A percentile compares a stretch with the other conserved stretches of the same genome.
Conservation (phyloP, 1,140 invertebrate species). For the Pissodes strobi region DNA sequence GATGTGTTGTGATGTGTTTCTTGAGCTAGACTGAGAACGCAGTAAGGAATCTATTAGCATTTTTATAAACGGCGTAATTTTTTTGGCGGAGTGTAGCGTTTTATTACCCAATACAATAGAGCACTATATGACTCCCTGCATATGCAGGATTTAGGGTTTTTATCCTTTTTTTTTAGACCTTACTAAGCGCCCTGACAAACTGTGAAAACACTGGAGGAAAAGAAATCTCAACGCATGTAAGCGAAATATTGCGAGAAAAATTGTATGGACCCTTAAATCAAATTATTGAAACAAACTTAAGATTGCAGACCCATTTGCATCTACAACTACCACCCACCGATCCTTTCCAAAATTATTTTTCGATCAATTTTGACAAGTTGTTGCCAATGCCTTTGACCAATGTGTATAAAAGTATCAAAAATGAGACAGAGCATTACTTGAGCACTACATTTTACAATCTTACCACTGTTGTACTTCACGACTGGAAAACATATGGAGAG, state of each 20-base stretch:
- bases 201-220: conserved; percentile 54
- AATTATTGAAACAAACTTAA: conserved; percentile 87
- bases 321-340: conserved; percentile 75
- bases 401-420: conserved; percentile 50
- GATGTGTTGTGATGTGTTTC: too few species aligned
- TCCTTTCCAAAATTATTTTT: conserved; percentile 48
- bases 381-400: conserved; percentile 40
- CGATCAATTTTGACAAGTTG: conserved; percentile 45
- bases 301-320: conserved; percentile 88
- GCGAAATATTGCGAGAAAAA: conserved; percentile 56
- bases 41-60: too few species aligned
- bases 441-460: conserved; percentile 97
- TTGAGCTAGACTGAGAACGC: too few species aligned
- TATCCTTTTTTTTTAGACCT: conserved; percentile 61
- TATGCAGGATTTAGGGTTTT: too few species aligned
- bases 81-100: too few species aligned
- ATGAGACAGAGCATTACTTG: conserved; percentile 88
- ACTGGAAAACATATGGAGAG: conserved; percentile 96
- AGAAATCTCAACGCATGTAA: conserved; percentile 38
- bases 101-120: too few species aligned
- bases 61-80: too few species aligned
- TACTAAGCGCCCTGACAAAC: conserved; percentile 69
- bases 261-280: conserved; percentile 78
- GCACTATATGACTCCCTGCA: too few species aligned
- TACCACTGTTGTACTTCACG: conserved; percentile 94